Base-by-base conservation (phyloP, 2,113 vertebrate species). In the Tautogolabrus adspersus region DNA sequence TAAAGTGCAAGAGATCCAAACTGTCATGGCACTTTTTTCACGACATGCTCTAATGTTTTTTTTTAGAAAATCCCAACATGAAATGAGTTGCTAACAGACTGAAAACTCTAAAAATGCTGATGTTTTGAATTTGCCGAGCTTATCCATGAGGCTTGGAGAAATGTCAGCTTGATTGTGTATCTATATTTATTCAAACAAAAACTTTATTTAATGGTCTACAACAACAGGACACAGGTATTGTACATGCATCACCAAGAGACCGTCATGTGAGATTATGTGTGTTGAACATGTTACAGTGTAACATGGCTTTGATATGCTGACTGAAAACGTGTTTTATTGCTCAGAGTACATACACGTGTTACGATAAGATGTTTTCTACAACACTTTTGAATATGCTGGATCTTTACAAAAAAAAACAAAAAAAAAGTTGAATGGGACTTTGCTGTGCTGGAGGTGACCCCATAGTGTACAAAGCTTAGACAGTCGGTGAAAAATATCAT, bases 351-450 rank as follows among this genome's bases (percentile, higher is more conserved):
- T 82, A 83, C 47, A 64, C 76, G 78, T 84, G 26, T 75, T 52
- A 49, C 57, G 38, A 58, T 76, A 69, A 87, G 40, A 62, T 88
- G 79, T 88, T 90, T 87, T 89, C 75, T 81, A 79, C 67, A 26
- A 55, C n/a, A 82, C 56, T 76, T 60, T 78, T 82, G 67, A 54
- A 72, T 67, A 86, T 83, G 70, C 52, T 79, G 67, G 72, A 74
- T 66, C 73, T 87, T 81, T 82, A 73, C 56, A 55, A 1, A 34
- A 34, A 34, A 34, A 34, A 34, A 34, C 4, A 34, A 34, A 6
- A 34, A 34, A 34, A 34, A 34, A 70, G 46, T 61, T 85, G 55
- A 75, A 78, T 68, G 22, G 72, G 79, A 57, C 46, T 49, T 84
- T 82, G 67, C 82, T 84, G 65, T 86, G 81, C 82, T 83, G 74